These are phyloP conservation scores for Cryptocephalus primarius DNA, from an alignment of 2,888 invertebrate genomes.

Conservation along the genomic window DNA sequence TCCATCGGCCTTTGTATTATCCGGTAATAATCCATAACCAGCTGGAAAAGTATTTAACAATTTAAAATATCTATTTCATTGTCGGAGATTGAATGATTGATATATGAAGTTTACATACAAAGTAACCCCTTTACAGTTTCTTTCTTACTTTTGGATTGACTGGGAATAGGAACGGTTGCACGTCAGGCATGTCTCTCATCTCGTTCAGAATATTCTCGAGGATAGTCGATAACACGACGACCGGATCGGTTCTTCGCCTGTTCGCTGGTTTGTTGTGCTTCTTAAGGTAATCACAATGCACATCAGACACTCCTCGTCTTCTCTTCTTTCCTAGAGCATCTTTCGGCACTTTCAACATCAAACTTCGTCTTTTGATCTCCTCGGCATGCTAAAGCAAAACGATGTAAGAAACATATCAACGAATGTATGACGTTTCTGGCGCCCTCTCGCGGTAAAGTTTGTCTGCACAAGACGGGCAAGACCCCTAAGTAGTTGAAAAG, in stretches of 20 bases:
- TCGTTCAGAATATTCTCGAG: slow-evolving; percentile 87
- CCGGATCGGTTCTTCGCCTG: slow-evolving; percentile 86
- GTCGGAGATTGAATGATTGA: no score
- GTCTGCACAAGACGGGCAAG: no score
- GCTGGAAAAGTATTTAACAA: slow-evolving; percentile 24
- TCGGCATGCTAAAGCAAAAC: slow-evolving; percentile 65
- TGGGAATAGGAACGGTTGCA: slow-evolving; percentile 86
- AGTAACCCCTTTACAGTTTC: no score
- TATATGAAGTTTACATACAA: no score
- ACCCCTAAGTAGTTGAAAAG: no score
- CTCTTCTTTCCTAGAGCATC: slow-evolving; percentile 51
- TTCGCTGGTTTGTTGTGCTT: slow-evolving; percentile 74
- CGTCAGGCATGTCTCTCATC: slow-evolving; percentile 83
- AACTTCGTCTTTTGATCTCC: slow-evolving; percentile 67
- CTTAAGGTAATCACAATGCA: slow-evolving; percentile 85
- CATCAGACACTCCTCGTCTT: slow-evolving; percentile 53
- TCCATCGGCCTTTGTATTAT: slow-evolving; percentile 94
- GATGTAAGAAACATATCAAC: background rate
- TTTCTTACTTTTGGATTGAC: slow-evolving; percentile 74
- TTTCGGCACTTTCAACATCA: slow-evolving; percentile 68
- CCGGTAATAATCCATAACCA: slow-evolving; percentile 89
- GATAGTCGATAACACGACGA: slow-evolving; percentile 86
- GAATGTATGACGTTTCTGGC: no score
- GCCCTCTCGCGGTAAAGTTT: no score
- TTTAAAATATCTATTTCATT: background rate